Conservation (phyloP, 2,888 invertebrate genomes). For the Empis stercorea region DNA sequence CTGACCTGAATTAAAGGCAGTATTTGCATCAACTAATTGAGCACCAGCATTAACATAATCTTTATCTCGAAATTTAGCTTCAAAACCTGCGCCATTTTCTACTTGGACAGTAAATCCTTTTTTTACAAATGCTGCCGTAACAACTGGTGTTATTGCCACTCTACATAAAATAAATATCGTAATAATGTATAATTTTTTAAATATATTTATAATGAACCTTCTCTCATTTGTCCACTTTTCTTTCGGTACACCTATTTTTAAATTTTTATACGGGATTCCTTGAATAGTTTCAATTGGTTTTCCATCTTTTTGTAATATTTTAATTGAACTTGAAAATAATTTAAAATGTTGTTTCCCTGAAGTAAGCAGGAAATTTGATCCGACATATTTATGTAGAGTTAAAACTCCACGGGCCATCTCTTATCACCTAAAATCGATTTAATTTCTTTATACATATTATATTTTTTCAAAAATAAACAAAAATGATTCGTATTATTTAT, state of each 20-base stretch:
- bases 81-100: conserved; percentile 64
- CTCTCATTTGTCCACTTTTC: conserved; percentile 71
- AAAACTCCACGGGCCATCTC: conserved; percentile 10
- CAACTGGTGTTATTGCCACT: conserved; percentile 67
- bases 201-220: no score
- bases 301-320: conserved; percentile 19
- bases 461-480: no score
- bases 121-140: conserved; percentile 56
- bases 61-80: conserved; percentile 65
- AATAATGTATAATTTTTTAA: no score
- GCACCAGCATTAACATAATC: conserved; percentile 65
- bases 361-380: conserved; percentile 8
- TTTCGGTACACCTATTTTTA: conserved; percentile 72
- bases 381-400: conserved; percentile 9
- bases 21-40: conserved; percentile 48
- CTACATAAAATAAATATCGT: conserved; percentile 41
- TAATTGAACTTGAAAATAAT: conserved; percentile 14
- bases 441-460: no score
- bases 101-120: conserved; percentile 69
- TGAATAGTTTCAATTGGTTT: conserved; percentile 31
- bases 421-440: neutral
- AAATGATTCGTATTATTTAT: no score
- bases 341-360: conserved; percentile 8
- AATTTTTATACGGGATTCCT: conserved; percentile 61
- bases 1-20: conserved; percentile 56